Base-by-base conservation (phyloP, 2,113 vertebrate species). In the Nothoprocta perdicaria region DNA sequence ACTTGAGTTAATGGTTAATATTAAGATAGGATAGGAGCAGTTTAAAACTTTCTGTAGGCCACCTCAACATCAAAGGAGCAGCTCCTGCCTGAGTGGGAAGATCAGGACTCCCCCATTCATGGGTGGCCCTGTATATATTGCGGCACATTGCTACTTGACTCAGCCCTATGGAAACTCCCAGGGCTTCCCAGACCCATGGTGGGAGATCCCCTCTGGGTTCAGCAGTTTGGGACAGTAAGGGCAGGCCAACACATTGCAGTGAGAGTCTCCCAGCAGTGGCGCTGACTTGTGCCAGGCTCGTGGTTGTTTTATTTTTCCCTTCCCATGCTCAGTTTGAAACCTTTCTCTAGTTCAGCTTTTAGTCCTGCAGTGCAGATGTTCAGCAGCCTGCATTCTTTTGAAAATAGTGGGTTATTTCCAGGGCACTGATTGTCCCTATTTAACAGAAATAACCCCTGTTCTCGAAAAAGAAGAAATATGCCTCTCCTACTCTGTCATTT, bases 371-470 rank as follows among this genome's bases (percentile, higher is more conserved):
- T 94, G 79, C 93, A 93, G 91, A 89, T 89, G 86, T 67, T 76
- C 74, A 87, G 75, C 90, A 90, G 86, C 79, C 76, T 89, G 75
- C 84, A 91, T 91, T 69, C 77, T 73, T 95, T 84, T 61, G 63
- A 93, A 96, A 96, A 93, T n/a, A 93, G 93, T 78, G 38, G 63
- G 22, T 80, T 92, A 60, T 87, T 95, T 93, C 48, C 66, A 84
- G 80, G 80, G 68, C 82, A 57, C 66, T 68, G 84, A 80, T 84
- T 88, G 83, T 86, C 53, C 66, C 38, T 21, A 16, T 43, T 43
- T 19, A 10, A 76, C 83, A 93, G 14, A 55, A 83, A 27, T 31
- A 72, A 15, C 5, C 26, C 23, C 26, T 87, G 48, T 67, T 43
- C 66, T 75, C 73, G 88, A 60, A 90, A 87, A 89, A 12, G n/a